Evolutionary conservation across 2,888 invertebrate species (phyloP), one percentile per base, ranked within the genome.

Genomic region (Ptychoptera albimana): DNA sequence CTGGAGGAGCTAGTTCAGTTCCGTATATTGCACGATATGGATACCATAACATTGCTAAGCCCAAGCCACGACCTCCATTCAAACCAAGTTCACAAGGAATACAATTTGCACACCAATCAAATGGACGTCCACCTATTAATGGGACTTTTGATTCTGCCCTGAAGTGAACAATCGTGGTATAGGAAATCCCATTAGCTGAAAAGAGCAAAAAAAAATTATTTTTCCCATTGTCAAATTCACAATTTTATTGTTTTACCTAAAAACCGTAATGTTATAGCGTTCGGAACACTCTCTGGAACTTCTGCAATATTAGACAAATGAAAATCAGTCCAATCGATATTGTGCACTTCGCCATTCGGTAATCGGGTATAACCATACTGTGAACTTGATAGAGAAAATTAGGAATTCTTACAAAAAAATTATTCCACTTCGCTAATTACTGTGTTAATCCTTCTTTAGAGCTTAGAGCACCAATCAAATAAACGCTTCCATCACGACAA

Each of bases 401-500:
- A 10, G 16, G 8, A 6, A 29, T 6, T 11, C 4, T 12, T 39
- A 13, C 12, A 58, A 58, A 37, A 44, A 36, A 35, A 13, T 40
- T 12, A 29, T 44, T n/a, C n/a, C n/a, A n/a, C n/a, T n/a, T n/a
- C n/a, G n/a, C 14, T 44, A 61, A 74, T 71, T 61, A 81, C 80
- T 73, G 69, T 2, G 74, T 70, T 47, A 76, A 60, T 12, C 66
- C 66, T 3, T 57, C 61, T 40, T 67, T 69, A 45, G 71, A 70
- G 7, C 72, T 71, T 43, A 71, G 58, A 1, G 70, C 68, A 8
- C 69, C 67, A 4, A 79, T 55, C 48, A 71, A 67, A 39, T 76
- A 68, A 8, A 72, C 60, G 1, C 72, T 71, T 1, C 82, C 81
- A 50, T 76, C 72, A 38, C 59, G 58, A 3, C 71, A 67, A 0